These are phyloP conservation scores for Rhynchonycteris naso DNA, from an alignment of 2,797 vertebrate species.

Conservation along the genomic window DNA sequence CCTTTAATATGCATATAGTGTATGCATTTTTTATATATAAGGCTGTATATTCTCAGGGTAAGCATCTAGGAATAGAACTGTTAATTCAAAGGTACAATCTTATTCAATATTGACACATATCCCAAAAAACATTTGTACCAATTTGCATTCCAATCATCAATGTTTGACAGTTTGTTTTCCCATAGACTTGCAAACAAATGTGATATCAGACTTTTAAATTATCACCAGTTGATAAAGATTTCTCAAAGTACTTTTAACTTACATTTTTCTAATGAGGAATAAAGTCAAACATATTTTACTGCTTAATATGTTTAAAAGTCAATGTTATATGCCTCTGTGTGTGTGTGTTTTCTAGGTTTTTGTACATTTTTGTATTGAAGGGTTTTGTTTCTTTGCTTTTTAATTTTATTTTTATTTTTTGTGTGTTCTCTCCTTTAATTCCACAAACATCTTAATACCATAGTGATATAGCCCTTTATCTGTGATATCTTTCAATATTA, in stretches of 20 bases:
- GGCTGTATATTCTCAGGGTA: background rate
- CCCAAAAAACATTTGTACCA: background rate
- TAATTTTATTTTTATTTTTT: background rate
- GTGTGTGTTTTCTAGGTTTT: background rate
- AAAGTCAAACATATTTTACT: background rate
- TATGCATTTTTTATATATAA: background rate
- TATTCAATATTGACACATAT: background rate
- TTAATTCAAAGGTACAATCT: background rate
- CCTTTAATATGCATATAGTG: background rate
- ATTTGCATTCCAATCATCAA: background rate
- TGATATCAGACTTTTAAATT: background rate
- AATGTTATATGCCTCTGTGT: background rate
- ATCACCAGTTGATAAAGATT: background rate
- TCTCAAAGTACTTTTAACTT: background rate
- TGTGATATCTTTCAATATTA: background rate
- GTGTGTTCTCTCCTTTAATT: background rate
- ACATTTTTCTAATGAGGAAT: conserved; percentile 7
- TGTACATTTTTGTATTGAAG: background rate
- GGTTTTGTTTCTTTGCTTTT: background rate
- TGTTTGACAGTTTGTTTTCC: background rate
- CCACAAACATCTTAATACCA: background rate
- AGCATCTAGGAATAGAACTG: background rate
- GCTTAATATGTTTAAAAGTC: background rate
- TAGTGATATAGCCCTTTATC: background rate
- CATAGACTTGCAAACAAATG: background rate